Percentiles rank a stretch among this genome's conserved stretches.
phyloP scores from a whole-genome alignment of 1,140 invertebrate genomes.

The Brachionus sp. region DNA sequence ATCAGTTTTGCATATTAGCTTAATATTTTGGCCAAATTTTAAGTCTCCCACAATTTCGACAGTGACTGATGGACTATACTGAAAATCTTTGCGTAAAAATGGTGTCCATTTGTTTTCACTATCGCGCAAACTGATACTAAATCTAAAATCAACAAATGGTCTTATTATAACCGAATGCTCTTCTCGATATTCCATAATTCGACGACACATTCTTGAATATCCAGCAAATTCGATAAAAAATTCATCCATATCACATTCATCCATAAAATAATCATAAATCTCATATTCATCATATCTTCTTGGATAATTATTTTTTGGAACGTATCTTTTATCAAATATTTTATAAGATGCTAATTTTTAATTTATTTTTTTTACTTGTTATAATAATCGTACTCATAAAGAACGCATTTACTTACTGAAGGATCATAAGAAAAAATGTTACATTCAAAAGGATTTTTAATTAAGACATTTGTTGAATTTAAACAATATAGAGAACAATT shows the following conservation, averaged over 20 bases:
- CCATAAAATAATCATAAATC: slow-evolving; percentile 28
- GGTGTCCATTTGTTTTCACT: slow-evolving; percentile 22
- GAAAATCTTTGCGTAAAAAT: slow-evolving; percentile 7
- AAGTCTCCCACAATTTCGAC: slow-evolving; percentile 21
- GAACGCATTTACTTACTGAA: not conserved
- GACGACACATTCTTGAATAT: not conserved
- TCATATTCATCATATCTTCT: not conserved
- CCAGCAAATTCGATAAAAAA: not conserved
- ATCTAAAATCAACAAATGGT: slow-evolving; percentile 33
- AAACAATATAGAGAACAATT: slow-evolving; percentile 30
- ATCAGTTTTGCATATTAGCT: slow-evolving; percentile 7
- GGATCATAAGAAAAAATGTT: slow-evolving; percentile 38
- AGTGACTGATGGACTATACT: slow-evolving; percentile 6
- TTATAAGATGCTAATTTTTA: not conserved
- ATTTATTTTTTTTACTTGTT: not conserved
- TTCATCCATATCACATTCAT: slow-evolving; percentile 43
- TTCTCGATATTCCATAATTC: slow-evolving; percentile 22
- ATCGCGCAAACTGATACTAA: slow-evolving; percentile 28
- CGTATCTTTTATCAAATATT: not conserved
- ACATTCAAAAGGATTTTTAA: slow-evolving; percentile 21
- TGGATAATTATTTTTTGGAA: not conserved
- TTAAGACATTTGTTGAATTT: slow-evolving; percentile 5
- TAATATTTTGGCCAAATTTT: slow-evolving; percentile 3
- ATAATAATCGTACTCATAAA: slow-evolving; percentile 36
- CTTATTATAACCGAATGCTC: slow-evolving; percentile 7